Conservation (phyloP, 1,140 invertebrate species). For the Zaprionus capensis region DNA sequence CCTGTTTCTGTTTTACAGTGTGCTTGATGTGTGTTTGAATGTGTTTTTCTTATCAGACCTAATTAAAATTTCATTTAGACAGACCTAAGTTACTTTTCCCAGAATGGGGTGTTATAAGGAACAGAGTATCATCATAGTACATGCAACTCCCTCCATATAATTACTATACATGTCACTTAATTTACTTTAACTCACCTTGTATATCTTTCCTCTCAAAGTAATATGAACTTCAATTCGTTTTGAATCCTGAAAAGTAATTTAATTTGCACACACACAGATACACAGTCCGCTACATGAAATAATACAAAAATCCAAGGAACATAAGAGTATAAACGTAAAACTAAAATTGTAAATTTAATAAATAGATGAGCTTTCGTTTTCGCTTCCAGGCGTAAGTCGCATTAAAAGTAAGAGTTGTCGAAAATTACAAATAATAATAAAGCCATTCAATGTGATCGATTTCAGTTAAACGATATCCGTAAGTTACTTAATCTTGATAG, state of each 20-base stretch:
- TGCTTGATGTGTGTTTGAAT: neutral
- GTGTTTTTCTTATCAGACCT: neutral
- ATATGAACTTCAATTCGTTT: neutral
- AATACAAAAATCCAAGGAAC: constrained; percentile 16
- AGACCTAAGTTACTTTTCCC: too few species aligned
- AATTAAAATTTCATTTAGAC: too few species aligned
- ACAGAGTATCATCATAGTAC: too few species aligned
- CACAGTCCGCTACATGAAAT: constrained; percentile 11
- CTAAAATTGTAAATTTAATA: constrained; percentile 8
- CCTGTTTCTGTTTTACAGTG: neutral
- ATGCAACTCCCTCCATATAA: too few species aligned
- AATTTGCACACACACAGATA: constrained; percentile 22
- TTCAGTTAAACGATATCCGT: constrained; percentile 16
- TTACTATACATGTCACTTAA: too few species aligned
- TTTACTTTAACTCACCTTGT: neutral
- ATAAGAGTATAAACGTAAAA: constrained; percentile 19
- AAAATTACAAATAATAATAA: constrained; percentile 6
- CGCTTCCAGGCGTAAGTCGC: neutral
- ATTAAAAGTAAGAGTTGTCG: neutral
- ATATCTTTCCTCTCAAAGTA: neutral
- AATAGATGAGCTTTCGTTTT: constrained; percentile 3
- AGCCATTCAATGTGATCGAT: neutral
- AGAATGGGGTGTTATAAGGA: too few species aligned
- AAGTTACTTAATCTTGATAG: constrained; percentile 20
- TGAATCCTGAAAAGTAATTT: constrained; percentile 27